Evolutionary conservation across 2,888 invertebrate genomes (phyloP), one percentile per base, ranked within the genome.

Genomic region (Meghimatium bilineatum): DNA sequence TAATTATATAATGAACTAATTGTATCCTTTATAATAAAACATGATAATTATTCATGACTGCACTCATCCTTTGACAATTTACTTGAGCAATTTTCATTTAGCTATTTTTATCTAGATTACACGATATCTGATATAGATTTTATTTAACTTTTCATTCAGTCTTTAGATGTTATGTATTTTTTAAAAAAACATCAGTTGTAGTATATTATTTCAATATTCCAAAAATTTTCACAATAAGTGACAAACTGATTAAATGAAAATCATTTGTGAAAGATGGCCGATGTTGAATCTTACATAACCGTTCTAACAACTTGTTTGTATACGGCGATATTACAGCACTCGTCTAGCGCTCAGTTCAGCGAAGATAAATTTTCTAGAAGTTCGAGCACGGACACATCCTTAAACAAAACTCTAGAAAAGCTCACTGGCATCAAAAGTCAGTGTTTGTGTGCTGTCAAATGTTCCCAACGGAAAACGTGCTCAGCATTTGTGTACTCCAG

Each of bases 401-500:
- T 56, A 23, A 56, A 56, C 56, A 6, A 23, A 23, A 56, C 56
- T 23, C 3, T 56, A 23, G 56, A 23, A 56, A 23, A 8, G 20
- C 56, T 56, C 3, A 56, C 8, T 23, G 5, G 5, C 12, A 17
- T 23, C 56, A 56, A 20, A 56, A 23, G 56, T 23, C 3, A 8
- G 20, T 56, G 56, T 56, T 2, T 6, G 6, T 71, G 71, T 38
- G 71, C 71, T 17, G 71, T 26, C 23, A 38, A 17, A 26, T 71
- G 71, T 38, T 38, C 71, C 26, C 32, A 44, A 75, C 49, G 3
- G 1, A n/a, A 49, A 32, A 26, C 49, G 12, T 75, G 75, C 29
- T 52, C 75, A n/a, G 75, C 75, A 29, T 56, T 75, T 29, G 75
- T 56, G 12, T 75, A 75, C 75, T 75, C 52, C 14, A 49, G 0